Base-by-base conservation (phyloP, 2,888 invertebrate species). In the Dexiosoma caninum region DNA sequence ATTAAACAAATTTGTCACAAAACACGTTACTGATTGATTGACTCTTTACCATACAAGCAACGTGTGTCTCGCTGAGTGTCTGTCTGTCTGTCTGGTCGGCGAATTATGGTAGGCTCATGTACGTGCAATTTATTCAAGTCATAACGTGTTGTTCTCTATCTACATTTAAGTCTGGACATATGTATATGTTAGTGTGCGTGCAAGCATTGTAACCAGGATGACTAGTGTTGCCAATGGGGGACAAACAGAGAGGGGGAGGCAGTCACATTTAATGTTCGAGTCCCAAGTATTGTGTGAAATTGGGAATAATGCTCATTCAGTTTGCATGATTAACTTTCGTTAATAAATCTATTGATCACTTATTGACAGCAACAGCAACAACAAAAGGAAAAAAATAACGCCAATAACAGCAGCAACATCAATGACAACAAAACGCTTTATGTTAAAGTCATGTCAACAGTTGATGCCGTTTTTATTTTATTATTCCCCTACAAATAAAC, bases 291-390 rank as follows among this genome's bases (percentile, higher is more conserved):
- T 77, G 77, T 71, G 57, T 59, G 62, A 78, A 78, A 57, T 78
- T 57, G 70, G 77, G 57, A 71, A 71, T 71, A 78, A 78, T 71
- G 77, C 49, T 70, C 77, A 71, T 70, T 71, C 64, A 78, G 55
- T 78, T 75, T 71, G 77, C 77, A 66, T 71, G 77, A 78, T 78
- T 78, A 71, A 78, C 70, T 78, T 64, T 77, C 49, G 70, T 78
- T 71, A 71, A 78, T 71, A 78, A 78, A 78, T 78, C 70, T 64
- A 78, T 78, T 78, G 77, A 78, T 78, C 77, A 78, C 49, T 64
- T 59, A 70, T 55, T 62, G 74, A 74, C 66, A 74, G 53, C 57
- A 57, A 74, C 66, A 74, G 53, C 57, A 57, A 10, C 60, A 55
- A 32, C 10, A 35, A 37, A 37, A 12, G 37, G 14, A n/a, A 40